Evolutionary conservation across 2,888 invertebrate genomes (phyloP), one percentile per base, ranked within the genome.

Genomic region (Cerastoderma edule): DNA sequence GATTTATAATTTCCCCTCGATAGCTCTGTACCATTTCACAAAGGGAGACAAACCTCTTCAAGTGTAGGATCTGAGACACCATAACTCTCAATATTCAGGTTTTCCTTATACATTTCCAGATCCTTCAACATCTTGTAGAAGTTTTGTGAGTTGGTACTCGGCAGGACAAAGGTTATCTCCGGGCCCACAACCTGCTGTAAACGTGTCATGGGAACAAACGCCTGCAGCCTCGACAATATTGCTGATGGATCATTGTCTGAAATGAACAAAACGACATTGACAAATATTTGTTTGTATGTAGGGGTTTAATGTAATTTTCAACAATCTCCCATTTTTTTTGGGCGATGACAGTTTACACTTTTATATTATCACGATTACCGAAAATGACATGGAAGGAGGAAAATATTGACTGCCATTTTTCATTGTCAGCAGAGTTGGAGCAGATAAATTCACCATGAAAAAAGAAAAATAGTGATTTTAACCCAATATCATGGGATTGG

Each of bases 31-130:
- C 16, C 27, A 28, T 78, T 89, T 89, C 8, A 92, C 81, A 75
- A 93, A 92, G 30, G 39, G 39, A 39, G 39, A 39, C 30, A 24
- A 81, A 94, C 94, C 91, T 94, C 94, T 89, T 94, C 94, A 24
- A 94, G 85, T 1, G 94, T 93, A 0, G 94, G 94, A 85, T 94
- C 94, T 19, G 94, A 94, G 10, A 94, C 91, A 32, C 94, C 94
- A 87, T 94, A 94, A 44, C 93, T 93, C 27, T 89, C 87, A 56
- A 94, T 92, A 32, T 91, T 89, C 16, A 94, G 87, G 0, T 84
- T 74, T 0, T 83, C 72, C 69, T 91, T 85, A 53, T 91, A 88
- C 1, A 77, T 70, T 70, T 94, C 94, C n/a, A 94, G 87, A 2
- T 89, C 89, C 22, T 88, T 83, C 30, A 88, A 82, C 33, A 80